These are phyloP conservation scores for Sitophilus oryzae DNA, from an alignment of 1,140 invertebrate species.

Conservation along the genomic window DNA sequence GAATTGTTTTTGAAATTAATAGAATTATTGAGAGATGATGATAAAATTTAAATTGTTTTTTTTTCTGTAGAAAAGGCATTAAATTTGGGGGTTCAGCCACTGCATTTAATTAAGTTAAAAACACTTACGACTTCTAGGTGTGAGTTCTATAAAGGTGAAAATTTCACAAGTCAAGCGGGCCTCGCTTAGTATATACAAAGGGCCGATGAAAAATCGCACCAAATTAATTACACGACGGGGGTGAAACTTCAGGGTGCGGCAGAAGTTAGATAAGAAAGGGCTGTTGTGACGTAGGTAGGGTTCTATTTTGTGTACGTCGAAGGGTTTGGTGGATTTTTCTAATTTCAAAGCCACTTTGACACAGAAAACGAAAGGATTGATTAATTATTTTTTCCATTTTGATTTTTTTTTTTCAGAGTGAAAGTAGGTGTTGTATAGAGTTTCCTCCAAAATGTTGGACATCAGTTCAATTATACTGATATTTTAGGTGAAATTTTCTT, in stretches of 20 bases:
- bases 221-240: not conserved
- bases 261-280: conserved; percentile 1
- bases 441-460: too few relatives aligned
- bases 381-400: not conserved
- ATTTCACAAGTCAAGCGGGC: not conserved
- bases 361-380: not conserved
- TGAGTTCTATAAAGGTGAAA: too few relatives aligned
- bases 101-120: conserved; percentile 1
- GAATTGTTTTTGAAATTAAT: too few relatives aligned
- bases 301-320: not conserved
- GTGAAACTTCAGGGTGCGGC: not conserved
- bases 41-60: too few relatives aligned
- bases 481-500: too few relatives aligned
- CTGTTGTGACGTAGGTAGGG: not conserved
- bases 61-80: too few relatives aligned
- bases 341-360: not conserved
- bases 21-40: too few relatives aligned
- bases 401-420: too few relatives aligned
- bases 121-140: too few relatives aligned
- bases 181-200: not conserved
- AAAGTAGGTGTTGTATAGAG: too few relatives aligned
- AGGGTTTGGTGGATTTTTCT: not conserved
- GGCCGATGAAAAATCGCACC: not conserved
- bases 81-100: too few relatives aligned
- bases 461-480: too few relatives aligned